Evolutionary conservation across 2,113 vertebrate genomes (phyloP).

Genomic region (Prionailurus bengalensis): DNA sequence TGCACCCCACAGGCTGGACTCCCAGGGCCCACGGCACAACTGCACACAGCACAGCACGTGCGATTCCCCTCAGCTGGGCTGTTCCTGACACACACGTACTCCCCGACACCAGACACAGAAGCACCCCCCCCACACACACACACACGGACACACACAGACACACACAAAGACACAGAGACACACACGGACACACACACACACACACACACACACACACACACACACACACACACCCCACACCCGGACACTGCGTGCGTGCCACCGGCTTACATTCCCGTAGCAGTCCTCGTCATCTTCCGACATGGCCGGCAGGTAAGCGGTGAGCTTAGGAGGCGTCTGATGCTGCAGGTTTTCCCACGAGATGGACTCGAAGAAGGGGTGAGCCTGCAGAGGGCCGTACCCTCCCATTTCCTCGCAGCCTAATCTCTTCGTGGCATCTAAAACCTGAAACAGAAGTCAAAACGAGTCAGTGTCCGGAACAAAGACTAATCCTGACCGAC

Average conservation of each 20-base stretch:
- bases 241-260: not conserved
- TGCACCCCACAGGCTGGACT: not conserved
- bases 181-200: no score
- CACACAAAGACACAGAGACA: not conserved
- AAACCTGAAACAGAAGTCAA: constrained; percentile 87
- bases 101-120: no score
- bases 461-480: not conserved
- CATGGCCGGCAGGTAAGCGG: constrained; percentile 98
- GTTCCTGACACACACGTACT: not conserved
- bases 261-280: constrained; percentile 95
- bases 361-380: constrained; percentile 96
- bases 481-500: constrained; percentile 84
- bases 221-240: no score
- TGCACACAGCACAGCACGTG: not conserved
- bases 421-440: constrained; percentile 95
- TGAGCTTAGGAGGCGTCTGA: constrained; percentile 98
- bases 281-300: constrained; percentile 99
- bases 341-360: constrained; percentile 95
- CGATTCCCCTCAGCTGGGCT: not conserved
- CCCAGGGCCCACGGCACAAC: not conserved
- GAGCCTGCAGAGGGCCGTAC: constrained; percentile 94
- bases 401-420: constrained; percentile 99
- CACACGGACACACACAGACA: not conserved
- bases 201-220: no score
- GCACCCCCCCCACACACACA: no score